Evolutionary conservation across 2,113 vertebrate species (phyloP).

Genomic region (Aspiorhynchus laticeps): DNA sequence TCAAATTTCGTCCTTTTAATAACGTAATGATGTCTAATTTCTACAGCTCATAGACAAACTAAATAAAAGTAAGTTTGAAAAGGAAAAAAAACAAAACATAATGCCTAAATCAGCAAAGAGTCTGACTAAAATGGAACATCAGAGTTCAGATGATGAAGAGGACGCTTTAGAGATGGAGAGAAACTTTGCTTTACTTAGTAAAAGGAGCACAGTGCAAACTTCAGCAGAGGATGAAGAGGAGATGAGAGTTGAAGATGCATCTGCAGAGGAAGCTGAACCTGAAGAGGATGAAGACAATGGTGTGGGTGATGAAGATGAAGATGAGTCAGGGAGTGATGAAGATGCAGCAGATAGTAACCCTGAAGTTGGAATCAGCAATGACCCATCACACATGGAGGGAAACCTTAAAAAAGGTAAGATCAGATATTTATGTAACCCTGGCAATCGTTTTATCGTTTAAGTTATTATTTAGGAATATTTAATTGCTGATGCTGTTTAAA

Average conservation of each 20-base stretch:
- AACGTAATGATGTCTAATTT: background rate
- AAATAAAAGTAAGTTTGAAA: background rate
- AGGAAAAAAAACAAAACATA: background rate
- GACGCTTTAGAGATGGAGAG: conserved; percentile 56
- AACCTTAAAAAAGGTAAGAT: conserved; percentile 53
- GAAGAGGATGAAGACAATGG: conserved; percentile 17
- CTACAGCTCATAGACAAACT: background rate
- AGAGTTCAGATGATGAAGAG: conserved; percentile 36
- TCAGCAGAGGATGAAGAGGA: conserved; percentile 21
- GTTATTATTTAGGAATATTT: background rate
- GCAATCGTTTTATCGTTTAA: background rate
- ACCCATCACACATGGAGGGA: background rate
- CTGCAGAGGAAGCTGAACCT: conserved; percentile 25
- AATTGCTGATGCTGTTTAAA: background rate
- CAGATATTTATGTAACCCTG: background rate
- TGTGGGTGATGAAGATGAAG: background rate
- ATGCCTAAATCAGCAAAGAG: conserved; percentile 25
- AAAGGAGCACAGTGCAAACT: background rate
- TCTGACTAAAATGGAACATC: background rate
- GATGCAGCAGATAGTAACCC: background rate
- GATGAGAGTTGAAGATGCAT: conserved; percentile 13
- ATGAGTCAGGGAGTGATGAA: conserved; percentile 3
- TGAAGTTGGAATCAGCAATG: background rate
- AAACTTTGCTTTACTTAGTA: conserved; percentile 58
- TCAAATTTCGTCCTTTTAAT: background rate